These are phyloP conservation scores for Diplodus sargus DNA, from an alignment of 2,797 vertebrate genomes.

Conservation along the genomic window DNA sequence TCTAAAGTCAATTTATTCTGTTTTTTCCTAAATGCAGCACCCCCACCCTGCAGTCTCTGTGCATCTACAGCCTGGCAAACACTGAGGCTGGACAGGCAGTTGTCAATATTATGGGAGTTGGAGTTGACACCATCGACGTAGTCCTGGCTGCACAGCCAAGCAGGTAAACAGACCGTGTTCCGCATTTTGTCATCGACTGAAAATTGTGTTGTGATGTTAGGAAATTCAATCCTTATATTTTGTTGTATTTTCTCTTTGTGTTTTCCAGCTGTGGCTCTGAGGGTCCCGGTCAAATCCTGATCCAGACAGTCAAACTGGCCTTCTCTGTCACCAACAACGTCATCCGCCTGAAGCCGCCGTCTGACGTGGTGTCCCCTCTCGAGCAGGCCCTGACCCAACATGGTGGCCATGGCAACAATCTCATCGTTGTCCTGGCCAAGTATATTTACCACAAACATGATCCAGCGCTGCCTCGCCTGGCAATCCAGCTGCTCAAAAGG, in stretches of 20 bases:
- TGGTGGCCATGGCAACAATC: constrained; percentile 94
- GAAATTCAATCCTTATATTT: not conserved
- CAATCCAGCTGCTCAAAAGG: constrained; percentile 96
- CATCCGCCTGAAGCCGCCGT: constrained; percentile 93
- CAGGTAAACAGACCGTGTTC: constrained; percentile 82
- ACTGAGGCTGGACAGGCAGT: constrained; percentile 97
- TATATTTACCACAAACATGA: constrained; percentile 99
- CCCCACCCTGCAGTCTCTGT: constrained; percentile 94
- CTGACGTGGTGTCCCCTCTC: constrained; percentile 91
- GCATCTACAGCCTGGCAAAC: constrained; percentile 97
- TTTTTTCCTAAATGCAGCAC: constrained; percentile 68
- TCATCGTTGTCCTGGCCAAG: constrained; percentile 95
- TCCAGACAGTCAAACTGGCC: constrained; percentile 96
- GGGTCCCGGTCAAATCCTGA: constrained; percentile 95
- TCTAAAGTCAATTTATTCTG: not conserved
- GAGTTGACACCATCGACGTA: constrained; percentile 96
- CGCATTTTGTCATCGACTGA: not conserved
- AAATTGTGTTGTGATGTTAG: not conserved
- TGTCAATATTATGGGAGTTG: constrained; percentile 97
- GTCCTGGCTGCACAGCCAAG: constrained; percentile 93
- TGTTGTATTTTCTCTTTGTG: not conserved
- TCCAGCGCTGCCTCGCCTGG: constrained; percentile 94
- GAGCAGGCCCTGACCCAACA: constrained; percentile 98
- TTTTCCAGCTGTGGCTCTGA: constrained; percentile 89
- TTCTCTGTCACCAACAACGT: constrained; percentile 98